A percentile compares a stretch with the other conserved stretches of the same genome.
These are phyloP conservation scores for Isurus oxyrinchus DNA, from an alignment of 2,113 vertebrate species.

Conservation along the genomic window DNA sequence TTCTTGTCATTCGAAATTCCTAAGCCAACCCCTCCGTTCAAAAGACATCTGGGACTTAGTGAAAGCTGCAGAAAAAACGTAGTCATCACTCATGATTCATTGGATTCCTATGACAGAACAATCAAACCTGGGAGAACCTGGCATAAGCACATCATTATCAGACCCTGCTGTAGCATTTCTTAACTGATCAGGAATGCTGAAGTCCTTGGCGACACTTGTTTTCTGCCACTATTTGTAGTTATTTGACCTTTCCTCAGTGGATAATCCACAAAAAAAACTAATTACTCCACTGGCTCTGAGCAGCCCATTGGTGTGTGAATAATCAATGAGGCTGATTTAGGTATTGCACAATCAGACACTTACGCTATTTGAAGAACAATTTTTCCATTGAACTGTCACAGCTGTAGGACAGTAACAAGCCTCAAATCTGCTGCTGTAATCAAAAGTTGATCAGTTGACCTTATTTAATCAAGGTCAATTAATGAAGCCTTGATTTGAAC, in stretches of 20 bases:
- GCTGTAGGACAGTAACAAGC: slow-evolving; percentile 61
- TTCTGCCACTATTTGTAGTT: slow-evolving; percentile 84
- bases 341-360: slow-evolving; percentile 85
- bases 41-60: slow-evolving; percentile 62
- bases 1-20: slow-evolving; percentile 64
- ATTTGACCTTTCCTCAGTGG: slow-evolving; percentile 93
- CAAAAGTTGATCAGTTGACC: slow-evolving; percentile 64
- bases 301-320: slow-evolving; percentile 72
- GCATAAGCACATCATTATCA: slow-evolving; percentile 77
- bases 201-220: slow-evolving; percentile 70
- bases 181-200: slow-evolving; percentile 63
- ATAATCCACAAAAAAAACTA: slow-evolving; percentile 99
- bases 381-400: slow-evolving; percentile 71
- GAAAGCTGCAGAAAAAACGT: slow-evolving; percentile 61
- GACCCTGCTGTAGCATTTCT: slow-evolving; percentile 71
- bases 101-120: slow-evolving; percentile 76
- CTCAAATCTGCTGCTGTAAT: slow-evolving; percentile 65
- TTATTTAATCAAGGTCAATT: slow-evolving; percentile 60
- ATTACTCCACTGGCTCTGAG: slow-evolving; percentile 91
- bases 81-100: slow-evolving; percentile 74
- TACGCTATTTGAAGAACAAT: slow-evolving; percentile 70
- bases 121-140: slow-evolving; percentile 68
- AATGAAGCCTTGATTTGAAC: slow-evolving; percentile 48
- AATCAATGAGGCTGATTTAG: slow-evolving; percentile 89
- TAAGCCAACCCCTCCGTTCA: slow-evolving; percentile 65